phyloP scores from a whole-genome alignment of 1,140 invertebrate species.

The Papilio glaucus region DNA sequence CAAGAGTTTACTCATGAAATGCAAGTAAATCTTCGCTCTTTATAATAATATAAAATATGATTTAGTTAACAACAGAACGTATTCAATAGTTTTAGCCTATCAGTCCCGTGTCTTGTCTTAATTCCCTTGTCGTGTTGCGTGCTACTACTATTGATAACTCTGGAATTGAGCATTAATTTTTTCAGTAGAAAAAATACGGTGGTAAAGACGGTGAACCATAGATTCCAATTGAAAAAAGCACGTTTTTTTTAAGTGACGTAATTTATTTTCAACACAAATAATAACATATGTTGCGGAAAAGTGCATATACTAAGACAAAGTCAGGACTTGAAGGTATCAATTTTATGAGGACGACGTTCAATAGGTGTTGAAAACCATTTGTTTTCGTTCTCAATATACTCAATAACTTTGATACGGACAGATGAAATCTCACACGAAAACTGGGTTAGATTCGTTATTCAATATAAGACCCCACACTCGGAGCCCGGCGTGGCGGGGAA shows the following conservation, averaged over 20 bases:
- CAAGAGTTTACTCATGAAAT: no score
- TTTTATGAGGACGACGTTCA: no score
- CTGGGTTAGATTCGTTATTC: slow-evolving; percentile 17
- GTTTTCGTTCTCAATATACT: no score
- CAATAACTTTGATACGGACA: neutral
- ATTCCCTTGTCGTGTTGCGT: neutral
- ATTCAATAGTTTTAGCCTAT: neutral
- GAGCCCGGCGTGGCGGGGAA: neutral
- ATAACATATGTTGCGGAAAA: neutral
- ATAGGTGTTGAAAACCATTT: no score
- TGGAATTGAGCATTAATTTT: neutral
- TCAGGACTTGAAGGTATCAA: no score
- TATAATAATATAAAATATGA: no score
- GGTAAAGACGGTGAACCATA: neutral
- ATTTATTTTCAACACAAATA: neutral
- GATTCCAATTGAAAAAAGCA: no score
- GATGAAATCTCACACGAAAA: slow-evolving; percentile 1
- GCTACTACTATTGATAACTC: neutral
- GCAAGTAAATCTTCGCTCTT: no score
- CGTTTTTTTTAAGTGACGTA: neutral
- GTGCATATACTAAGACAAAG: no score
- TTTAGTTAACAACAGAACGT: no score
- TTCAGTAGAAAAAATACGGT: neutral
- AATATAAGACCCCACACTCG: slow-evolving; percentile 15
- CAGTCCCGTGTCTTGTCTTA: neutral